These are phyloP conservation scores for Heliconius eleuchia DNA, from an alignment of 1,140 invertebrate species.

Conservation along the genomic window DNA sequence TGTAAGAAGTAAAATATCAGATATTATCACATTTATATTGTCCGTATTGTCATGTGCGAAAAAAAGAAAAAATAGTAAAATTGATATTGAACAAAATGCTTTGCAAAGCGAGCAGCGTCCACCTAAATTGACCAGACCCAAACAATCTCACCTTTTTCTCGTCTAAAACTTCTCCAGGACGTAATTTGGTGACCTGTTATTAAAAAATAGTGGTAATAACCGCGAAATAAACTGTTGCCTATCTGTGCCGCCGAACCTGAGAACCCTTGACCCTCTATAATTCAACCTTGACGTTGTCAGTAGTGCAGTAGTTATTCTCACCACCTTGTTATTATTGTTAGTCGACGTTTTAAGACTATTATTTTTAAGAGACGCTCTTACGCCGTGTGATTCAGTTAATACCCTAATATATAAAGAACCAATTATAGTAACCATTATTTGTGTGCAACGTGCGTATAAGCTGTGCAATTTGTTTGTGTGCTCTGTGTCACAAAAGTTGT, in stretches of 20 bases:
- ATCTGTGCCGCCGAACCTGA: conserved; percentile 76
- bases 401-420: conserved; percentile 49
- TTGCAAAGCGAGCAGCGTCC: conserved; percentile 78
- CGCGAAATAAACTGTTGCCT: conserved; percentile 52
- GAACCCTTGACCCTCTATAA: conserved; percentile 43
- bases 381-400: conserved; percentile 51
- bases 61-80: conserved; percentile 51
- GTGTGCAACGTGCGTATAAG: conserved; percentile 76
- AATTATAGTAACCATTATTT: conserved; percentile 61
- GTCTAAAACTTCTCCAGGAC: conserved; percentile 94
- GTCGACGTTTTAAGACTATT: conserved; percentile 52
- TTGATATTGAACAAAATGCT: conserved; percentile 70
- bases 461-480: conserved; percentile 77
- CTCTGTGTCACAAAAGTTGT: conserved; percentile 69
- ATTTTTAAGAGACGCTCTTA: conserved; percentile 54
- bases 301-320: conserved; percentile 71
- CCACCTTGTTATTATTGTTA: conserved; percentile 71
- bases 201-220: conserved; percentile 78
- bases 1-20: conserved; percentile 31
- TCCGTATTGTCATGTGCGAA: conserved; percentile 42
- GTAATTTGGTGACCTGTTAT: conserved; percentile 87
- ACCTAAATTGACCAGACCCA: conserved; percentile 76
- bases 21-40: conserved; percentile 36
- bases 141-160: conserved; percentile 93
- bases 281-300: conserved; percentile 52